A percentile compares a stretch with the other conserved stretches of the same genome.
phyloP scores from a whole-genome alignment of 2,797 vertebrate genomes.

The Etheostoma perlongum region DNA sequence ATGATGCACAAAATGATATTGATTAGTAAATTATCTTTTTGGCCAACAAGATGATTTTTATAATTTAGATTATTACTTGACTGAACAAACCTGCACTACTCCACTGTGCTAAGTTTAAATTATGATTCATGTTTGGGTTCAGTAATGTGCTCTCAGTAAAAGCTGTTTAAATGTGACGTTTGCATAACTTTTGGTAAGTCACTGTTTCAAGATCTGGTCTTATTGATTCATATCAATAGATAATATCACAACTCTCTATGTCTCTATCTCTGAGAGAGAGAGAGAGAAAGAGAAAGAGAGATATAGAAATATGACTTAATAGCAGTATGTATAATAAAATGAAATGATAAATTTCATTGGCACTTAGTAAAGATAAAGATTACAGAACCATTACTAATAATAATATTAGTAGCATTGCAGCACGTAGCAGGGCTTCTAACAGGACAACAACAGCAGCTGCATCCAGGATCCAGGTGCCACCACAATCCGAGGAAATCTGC shows the following conservation, averaged over 20 bases:
- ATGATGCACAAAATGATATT: background rate
- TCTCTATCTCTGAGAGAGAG: background rate
- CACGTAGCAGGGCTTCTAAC: too few relatives aligned
- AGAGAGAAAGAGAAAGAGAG: too few relatives aligned
- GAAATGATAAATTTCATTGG: too few relatives aligned
- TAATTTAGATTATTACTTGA: background rate
- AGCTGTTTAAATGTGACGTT: background rate
- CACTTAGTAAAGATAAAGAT: too few relatives aligned
- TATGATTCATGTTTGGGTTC: slow-evolving; percentile 36
- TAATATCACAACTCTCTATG: background rate
- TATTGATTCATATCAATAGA: slow-evolving; percentile 32
- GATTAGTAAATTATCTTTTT: background rate
- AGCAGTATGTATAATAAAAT: too few relatives aligned
- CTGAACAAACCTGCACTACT: background rate
- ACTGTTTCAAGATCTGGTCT: slow-evolving; percentile 23
- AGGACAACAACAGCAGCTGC: too few relatives aligned
- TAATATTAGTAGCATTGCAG: too few relatives aligned
- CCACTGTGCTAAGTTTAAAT: slow-evolving; percentile 15
- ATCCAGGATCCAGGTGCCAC: too few relatives aligned
- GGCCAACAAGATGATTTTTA: background rate
- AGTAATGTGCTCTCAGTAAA: slow-evolving; percentile 26
- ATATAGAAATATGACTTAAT: too few relatives aligned
- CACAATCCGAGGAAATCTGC: too few relatives aligned
- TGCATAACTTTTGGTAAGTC: slow-evolving; percentile 59
- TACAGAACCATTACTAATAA: too few relatives aligned